Evolutionary conservation across 2,113 vertebrate genomes (phyloP).

Genomic region (Castor canadensis): DNA sequence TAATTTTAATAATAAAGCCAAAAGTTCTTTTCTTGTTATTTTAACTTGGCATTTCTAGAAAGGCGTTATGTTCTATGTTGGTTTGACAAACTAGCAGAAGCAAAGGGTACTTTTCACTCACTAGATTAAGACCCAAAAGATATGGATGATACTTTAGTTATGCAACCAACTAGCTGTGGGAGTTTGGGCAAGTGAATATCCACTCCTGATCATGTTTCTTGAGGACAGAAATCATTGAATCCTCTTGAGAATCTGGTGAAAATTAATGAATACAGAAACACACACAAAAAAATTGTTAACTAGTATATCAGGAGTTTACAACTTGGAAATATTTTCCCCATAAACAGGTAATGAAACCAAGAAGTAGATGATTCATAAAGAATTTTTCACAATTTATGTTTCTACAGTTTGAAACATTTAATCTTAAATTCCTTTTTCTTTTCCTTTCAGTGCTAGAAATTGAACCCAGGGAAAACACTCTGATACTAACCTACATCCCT

Average conservation of each 20-base stretch:
- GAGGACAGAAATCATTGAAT: background rate
- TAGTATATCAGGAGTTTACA: background rate
- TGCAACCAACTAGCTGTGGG: background rate
- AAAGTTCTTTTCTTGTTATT: background rate
- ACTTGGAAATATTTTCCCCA: background rate
- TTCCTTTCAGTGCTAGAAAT: no score
- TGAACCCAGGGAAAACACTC: no score
- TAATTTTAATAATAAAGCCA: constrained; percentile 9
- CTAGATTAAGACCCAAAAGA: background rate
- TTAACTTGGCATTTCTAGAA: background rate
- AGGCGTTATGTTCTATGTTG: background rate
- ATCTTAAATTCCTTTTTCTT: background rate
- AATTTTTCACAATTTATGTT: background rate
- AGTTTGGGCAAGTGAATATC: background rate
- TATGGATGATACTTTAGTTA: background rate
- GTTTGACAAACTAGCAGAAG: background rate
- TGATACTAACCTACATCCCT: background rate
- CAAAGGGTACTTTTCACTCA: background rate
- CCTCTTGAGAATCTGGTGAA: background rate
- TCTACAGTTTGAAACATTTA: background rate
- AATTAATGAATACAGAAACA: background rate
- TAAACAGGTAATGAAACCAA: background rate
- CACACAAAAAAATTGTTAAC: background rate
- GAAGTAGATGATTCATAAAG: background rate
- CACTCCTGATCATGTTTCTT: background rate